Evolutionary conservation across 2,888 invertebrate genomes (phyloP).

Genomic region (Aproaerema taeniolella): DNA sequence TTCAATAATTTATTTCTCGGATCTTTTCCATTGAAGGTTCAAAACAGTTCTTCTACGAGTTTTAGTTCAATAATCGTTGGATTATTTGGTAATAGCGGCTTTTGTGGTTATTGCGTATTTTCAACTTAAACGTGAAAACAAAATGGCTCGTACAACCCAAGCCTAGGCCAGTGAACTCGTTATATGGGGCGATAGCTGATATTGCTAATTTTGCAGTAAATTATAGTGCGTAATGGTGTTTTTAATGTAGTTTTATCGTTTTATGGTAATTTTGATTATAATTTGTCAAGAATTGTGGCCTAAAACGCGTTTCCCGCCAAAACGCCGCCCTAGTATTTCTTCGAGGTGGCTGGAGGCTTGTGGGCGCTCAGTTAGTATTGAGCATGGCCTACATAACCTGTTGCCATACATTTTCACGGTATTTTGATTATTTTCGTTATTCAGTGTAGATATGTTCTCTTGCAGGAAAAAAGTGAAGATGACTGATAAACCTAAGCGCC

Average conservation of each 20-base stretch:
- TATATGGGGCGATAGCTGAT: constrained; percentile 66
- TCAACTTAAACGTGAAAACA: constrained; percentile 74
- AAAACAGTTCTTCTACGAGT: constrained; percentile 71
- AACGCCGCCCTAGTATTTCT: constrained; percentile 60
- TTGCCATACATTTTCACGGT: constrained; percentile 33
- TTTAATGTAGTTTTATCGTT: constrained; percentile 22
- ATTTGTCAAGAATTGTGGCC: constrained; percentile 21
- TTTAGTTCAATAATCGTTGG: constrained; percentile 56
- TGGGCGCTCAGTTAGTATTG: constrained; percentile 29
- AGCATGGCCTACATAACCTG: constrained; percentile 49
- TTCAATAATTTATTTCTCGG: constrained; percentile 74
- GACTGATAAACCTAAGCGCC: constrained; percentile 95
- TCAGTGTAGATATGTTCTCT: constrained; percentile 29
- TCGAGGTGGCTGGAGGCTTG: constrained; percentile 41
- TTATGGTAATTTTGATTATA: constrained; percentile 20
- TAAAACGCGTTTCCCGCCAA: constrained; percentile 73
- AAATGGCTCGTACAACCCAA: constrained; percentile 76
- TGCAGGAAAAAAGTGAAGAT: constrained; percentile 81
- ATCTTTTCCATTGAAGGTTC: constrained; percentile 65
- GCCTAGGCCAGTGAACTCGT: constrained; percentile 74
- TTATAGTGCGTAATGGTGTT: constrained; percentile 24
- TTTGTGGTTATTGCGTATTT: constrained; percentile 71
- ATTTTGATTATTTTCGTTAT: constrained; percentile 26
- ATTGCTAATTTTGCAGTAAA: constrained; percentile 33
- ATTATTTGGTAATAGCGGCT: constrained; percentile 68